These are phyloP conservation scores for Melanargia galathea DNA, from an alignment of 2,888 invertebrate genomes.

Conservation along the genomic window DNA sequence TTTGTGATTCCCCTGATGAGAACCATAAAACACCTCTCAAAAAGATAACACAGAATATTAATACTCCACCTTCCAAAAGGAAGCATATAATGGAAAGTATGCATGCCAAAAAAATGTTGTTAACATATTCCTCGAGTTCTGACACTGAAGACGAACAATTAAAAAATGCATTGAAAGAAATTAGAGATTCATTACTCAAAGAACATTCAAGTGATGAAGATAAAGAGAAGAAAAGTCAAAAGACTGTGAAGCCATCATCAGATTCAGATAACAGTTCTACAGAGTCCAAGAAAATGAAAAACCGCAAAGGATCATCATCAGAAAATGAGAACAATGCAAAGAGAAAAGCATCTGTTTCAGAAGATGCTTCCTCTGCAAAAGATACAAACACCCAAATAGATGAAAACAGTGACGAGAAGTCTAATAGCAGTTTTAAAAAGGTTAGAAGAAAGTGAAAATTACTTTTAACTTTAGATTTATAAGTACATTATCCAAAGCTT, in stretches of 20 bases:
- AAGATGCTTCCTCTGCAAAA: constrained; percentile 31
- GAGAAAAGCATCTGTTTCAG: constrained; percentile 14
- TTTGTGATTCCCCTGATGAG: constrained; percentile 49
- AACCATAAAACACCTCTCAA: constrained; percentile 41
- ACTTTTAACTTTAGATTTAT: constrained; percentile 23
- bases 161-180: constrained; percentile 51
- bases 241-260: constrained; percentile 36
- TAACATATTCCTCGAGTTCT: constrained; percentile 66
- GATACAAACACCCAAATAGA: constrained; percentile 32
- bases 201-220: constrained; percentile 51
- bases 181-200: constrained; percentile 55
- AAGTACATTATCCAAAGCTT: constrained; percentile 18
- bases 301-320: constrained; percentile 9
- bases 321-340: constrained; percentile 8
- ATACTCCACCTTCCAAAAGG: constrained; percentile 50
- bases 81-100: constrained; percentile 62
- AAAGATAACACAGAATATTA: constrained; percentile 39
- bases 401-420: constrained; percentile 45
- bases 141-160: constrained; percentile 66
- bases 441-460: constrained; percentile 56
- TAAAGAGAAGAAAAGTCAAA: constrained; percentile 29
- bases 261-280: constrained; percentile 48
- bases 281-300: constrained; percentile 30
- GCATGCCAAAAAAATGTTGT: constrained; percentile 64
- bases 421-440: constrained; percentile 63